phyloP scores from a whole-genome alignment of 35 echinoderm and acorn worm genomes.

The Ophioderma brevispina region DNA sequence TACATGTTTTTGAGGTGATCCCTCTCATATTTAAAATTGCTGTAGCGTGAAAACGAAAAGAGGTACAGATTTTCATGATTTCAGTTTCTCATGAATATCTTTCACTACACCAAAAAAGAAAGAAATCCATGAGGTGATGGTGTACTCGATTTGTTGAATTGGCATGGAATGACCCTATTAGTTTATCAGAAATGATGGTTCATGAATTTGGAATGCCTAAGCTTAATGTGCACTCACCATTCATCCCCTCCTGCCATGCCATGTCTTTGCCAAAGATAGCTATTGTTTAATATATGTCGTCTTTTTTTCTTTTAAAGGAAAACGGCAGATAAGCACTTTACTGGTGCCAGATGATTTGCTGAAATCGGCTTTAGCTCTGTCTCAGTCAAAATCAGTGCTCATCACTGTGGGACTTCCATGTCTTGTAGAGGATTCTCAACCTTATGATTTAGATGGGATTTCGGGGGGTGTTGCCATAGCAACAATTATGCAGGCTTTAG shows the following conservation, averaged over 20 bases:
- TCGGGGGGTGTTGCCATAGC: slow-evolving; percentile 78
- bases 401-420: slow-evolving; percentile 82
- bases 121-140: no score
- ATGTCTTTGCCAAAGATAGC: not conserved
- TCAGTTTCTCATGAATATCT: no score
- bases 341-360: slow-evolving; percentile 71
- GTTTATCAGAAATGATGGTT: no score
- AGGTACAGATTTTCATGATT: no score
- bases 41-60: no score
- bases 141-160: no score
- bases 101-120: no score
- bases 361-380: slow-evolving; percentile 82
- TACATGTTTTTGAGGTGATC: no score
- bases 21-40: no score
- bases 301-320: slow-evolving; percentile 29
- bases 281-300: not conserved
- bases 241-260: not conserved
- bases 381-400: slow-evolving; percentile 77
- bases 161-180: no score
- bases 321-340: slow-evolving; percentile 60
- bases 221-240: no score
- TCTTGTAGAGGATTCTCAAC: slow-evolving; percentile 24
- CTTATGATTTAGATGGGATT: slow-evolving; percentile 76
- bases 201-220: no score
- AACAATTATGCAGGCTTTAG: slow-evolving; percentile 68